These are phyloP conservation scores for Cirrhinus molitorella DNA, from an alignment of 2,797 vertebrate species.

Conservation along the genomic window DNA sequence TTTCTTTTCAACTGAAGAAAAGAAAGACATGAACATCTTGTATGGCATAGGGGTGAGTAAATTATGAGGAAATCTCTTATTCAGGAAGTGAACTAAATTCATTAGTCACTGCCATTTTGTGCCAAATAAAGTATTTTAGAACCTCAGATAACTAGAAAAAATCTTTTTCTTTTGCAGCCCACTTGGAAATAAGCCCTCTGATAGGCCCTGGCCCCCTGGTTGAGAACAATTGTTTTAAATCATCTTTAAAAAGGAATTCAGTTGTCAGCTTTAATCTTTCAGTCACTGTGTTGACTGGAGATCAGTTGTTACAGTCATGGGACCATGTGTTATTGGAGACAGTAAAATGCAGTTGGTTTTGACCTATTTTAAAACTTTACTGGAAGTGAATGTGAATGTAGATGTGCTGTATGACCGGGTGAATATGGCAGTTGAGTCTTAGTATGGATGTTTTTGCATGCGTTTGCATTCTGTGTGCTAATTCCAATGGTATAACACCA, in stretches of 20 bases:
- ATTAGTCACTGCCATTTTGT: too few species aligned
- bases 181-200: background rate
- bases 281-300: background rate
- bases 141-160: background rate
- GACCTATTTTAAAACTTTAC: constrained; percentile 13
- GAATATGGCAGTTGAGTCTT: background rate
- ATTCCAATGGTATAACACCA: background rate
- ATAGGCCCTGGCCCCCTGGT: background rate
- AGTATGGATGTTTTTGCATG: constrained; percentile 17
- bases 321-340: background rate
- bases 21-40: too few species aligned
- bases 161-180: background rate
- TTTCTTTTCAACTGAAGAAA: too few species aligned
- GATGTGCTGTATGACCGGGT: background rate
- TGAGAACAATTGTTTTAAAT: background rate
- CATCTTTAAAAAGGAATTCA: background rate
- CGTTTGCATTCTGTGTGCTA: constrained; percentile 21
- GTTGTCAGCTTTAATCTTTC: background rate
- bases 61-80: too few species aligned
- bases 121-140: background rate
- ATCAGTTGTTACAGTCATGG: background rate
- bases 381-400: background rate
- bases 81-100: too few species aligned
- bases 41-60: too few species aligned
- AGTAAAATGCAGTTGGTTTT: background rate